These are phyloP conservation scores for Callimorpha dominula DNA, from an alignment of 2,888 invertebrate species.

Conservation along the genomic window DNA sequence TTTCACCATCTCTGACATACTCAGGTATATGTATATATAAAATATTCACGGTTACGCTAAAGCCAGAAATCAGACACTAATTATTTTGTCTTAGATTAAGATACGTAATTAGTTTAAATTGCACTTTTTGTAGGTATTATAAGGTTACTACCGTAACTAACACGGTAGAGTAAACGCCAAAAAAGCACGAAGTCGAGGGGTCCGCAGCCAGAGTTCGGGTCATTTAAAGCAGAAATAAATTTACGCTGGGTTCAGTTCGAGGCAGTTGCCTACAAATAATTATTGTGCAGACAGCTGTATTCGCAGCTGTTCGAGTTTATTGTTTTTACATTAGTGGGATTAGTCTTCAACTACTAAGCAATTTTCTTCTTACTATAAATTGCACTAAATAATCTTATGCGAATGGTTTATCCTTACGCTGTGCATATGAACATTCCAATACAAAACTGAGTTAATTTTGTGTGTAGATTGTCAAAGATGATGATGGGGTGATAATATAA, in stretches of 20 bases:
- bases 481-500: neutral
- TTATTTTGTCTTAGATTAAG: constrained; percentile 8
- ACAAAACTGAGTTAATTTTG: neutral
- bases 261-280: constrained; percentile 42
- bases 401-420: neutral
- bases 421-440: neutral
- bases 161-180: constrained; percentile 39
- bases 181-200: constrained; percentile 38
- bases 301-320: constrained; percentile 15
- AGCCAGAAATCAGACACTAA: neutral
- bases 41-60: neutral
- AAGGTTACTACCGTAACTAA: constrained; percentile 33
- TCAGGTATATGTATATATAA: too few relatives aligned
- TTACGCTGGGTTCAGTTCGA: constrained; percentile 40
- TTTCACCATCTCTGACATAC: too few relatives aligned
- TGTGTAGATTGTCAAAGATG: neutral
- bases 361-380: neutral
- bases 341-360: constrained; percentile 4
- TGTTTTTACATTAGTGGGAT: constrained; percentile 17
- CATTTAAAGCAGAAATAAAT: constrained; percentile 54
- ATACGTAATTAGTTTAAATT: constrained; percentile 13
- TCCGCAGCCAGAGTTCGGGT: constrained; percentile 44
- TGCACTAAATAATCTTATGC: neutral
- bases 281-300: constrained; percentile 38
- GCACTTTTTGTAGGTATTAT: constrained; percentile 28